A percentile compares a stretch with the other conserved stretches of the same genome.
Evolutionary conservation across 2,113 vertebrate genomes (phyloP).

Genomic region (Pelodiscus sinensis): DNA sequence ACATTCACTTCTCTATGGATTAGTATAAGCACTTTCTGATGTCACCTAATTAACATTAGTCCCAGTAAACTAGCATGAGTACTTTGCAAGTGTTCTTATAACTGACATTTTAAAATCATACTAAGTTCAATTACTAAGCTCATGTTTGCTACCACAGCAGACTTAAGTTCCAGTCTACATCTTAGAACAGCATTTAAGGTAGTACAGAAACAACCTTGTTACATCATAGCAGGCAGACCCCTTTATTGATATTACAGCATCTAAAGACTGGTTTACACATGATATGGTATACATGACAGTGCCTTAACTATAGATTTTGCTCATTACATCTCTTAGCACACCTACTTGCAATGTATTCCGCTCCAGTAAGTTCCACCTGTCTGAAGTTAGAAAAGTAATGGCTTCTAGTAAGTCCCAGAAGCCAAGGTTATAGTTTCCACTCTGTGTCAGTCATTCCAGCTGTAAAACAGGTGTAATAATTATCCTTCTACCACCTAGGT

Average conservation of each 20-base stretch:
- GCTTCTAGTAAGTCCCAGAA: neutral
- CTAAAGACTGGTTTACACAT: neutral
- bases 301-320: neutral
- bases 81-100: neutral
- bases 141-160: neutral
- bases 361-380: neutral
- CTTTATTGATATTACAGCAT: neutral
- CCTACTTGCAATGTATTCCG: neutral
- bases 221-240: neutral
- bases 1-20: neutral
- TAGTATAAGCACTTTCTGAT: neutral
- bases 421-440: neutral
- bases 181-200: neutral
- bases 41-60: neutral
- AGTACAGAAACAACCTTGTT: neutral
- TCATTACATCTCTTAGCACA: neutral
- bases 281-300: too few relatives aligned
- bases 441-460: neutral
- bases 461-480: neutral
- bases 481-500: neutral
- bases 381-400: neutral
- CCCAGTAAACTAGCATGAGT: neutral
- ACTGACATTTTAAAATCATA: neutral
- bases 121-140: neutral
- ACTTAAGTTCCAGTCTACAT: neutral